A percentile compares a stretch with the other conserved stretches of the same genome.
Evolutionary conservation across 2,113 vertebrate genomes (phyloP).

Genomic region (Terrapene triunguis): DNA sequence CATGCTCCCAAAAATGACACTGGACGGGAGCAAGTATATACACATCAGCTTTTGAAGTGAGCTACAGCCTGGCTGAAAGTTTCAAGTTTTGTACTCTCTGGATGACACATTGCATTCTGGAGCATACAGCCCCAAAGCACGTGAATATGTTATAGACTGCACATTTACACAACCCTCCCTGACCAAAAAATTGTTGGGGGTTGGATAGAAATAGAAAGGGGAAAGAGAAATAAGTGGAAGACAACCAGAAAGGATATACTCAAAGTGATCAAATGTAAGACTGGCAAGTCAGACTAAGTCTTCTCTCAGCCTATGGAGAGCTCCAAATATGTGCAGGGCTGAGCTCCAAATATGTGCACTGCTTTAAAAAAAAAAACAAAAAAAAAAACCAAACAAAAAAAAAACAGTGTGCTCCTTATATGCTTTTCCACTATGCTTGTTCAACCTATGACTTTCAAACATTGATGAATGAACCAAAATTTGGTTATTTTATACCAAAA

Average conservation of each 20-base stretch:
- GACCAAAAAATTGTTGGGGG: not conserved
- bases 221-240: not conserved
- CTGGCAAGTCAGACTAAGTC: not conserved
- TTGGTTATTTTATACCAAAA: not conserved
- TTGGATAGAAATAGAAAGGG: not conserved
- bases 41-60: not conserved
- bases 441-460: not conserved
- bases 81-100: not conserved
- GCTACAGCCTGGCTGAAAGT: not conserved
- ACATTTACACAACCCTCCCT: not conserved
- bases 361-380: not conserved
- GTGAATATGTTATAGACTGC: not conserved
- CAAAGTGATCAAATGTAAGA: not conserved
- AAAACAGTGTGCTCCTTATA: not conserved
- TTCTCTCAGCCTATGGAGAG: not conserved
- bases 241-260: not conserved
- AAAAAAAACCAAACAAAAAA: too few species aligned
- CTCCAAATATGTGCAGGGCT: not conserved
- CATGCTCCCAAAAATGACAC: not conserved
- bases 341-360: not conserved
- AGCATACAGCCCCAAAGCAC: not conserved
- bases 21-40: not conserved
- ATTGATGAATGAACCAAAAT: not conserved
- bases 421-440: not conserved
- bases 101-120: not conserved